These are phyloP conservation scores for Morpho achilles DNA, from an alignment of 2,888 invertebrate species.

Conservation along the genomic window DNA sequence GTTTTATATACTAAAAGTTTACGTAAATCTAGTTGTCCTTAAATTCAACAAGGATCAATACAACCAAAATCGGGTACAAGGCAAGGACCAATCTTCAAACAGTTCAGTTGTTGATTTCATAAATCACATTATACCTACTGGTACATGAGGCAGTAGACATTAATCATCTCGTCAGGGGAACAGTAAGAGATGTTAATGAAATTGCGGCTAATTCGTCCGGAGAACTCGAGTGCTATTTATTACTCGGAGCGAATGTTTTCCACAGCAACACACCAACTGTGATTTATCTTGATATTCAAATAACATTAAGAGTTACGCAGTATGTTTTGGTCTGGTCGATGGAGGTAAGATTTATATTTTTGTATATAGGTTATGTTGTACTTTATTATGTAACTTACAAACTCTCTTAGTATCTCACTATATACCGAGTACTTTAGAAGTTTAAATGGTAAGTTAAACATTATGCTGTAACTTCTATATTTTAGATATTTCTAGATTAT, in stretches of 20 bases:
- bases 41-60: not conserved
- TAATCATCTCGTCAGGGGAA: constrained; percentile 42
- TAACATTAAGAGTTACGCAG: not conserved
- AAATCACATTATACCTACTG: constrained; percentile 18
- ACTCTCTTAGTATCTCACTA: too few species aligned
- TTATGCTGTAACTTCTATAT: too few species aligned
- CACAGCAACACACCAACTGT: constrained; percentile 36
- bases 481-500: too few species aligned
- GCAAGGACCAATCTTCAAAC: constrained; percentile 11
- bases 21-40: not conserved
- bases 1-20: too few species aligned
- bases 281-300: constrained; percentile 18
- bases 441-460: too few species aligned
- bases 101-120: constrained; percentile 15
- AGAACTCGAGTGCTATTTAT: constrained; percentile 33
- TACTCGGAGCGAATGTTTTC: constrained; percentile 41
- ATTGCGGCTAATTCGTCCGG: constrained; percentile 49
- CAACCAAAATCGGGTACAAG: not conserved
- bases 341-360: too few species aligned
- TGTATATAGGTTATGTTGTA: too few species aligned
- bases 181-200: constrained; percentile 46
- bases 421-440: too few species aligned
- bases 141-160: constrained; percentile 31
- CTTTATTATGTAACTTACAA: too few species aligned
- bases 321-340: not conserved